phyloP scores from a whole-genome alignment of 35 echinoderm and acorn worm species.

The Apostichopus parvimensis region DNA sequence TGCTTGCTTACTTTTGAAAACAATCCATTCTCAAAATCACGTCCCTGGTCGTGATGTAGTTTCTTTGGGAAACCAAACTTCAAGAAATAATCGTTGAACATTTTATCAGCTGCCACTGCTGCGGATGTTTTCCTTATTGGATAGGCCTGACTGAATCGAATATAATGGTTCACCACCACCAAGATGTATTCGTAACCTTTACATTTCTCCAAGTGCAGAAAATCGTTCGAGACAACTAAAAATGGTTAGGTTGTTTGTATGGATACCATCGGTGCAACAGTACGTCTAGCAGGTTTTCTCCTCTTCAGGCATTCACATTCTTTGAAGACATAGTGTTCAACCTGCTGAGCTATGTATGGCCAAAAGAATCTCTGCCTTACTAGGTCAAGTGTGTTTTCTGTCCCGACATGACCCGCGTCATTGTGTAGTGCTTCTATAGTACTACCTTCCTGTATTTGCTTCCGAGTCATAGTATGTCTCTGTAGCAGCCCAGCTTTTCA shows the following conservation, averaged over 20 bases:
- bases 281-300: not conserved
- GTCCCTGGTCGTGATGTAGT: slow-evolving; percentile 56
- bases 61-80: slow-evolving; percentile 61
- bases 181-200: slow-evolving; percentile 25
- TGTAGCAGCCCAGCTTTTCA: slow-evolving; percentile 1
- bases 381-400: slow-evolving; percentile 37
- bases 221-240: slow-evolving; percentile 65
- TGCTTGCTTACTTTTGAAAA: slow-evolving; percentile 45
- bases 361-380: slow-evolving; percentile 36
- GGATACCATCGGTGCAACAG: not conserved
- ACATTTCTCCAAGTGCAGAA: slow-evolving; percentile 61
- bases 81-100: slow-evolving; percentile 48
- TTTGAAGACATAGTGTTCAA: not conserved
- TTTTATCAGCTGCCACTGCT: not conserved
- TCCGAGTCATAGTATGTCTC: not conserved
- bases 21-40: not conserved
- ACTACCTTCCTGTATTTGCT: slow-evolving; percentile 47
- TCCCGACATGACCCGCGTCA: slow-evolving; percentile 65
- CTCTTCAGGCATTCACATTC: not conserved
- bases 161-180: not conserved
- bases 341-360: slow-evolving; percentile 18
- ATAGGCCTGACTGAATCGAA: not conserved
- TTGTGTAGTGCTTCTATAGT: slow-evolving; percentile 58
- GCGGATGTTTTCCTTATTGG: too few species aligned
- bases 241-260: slow-evolving; percentile 65